phyloP scores from a whole-genome alignment of 2,113 vertebrate genomes.

The Tauraco erythrolophus region DNA sequence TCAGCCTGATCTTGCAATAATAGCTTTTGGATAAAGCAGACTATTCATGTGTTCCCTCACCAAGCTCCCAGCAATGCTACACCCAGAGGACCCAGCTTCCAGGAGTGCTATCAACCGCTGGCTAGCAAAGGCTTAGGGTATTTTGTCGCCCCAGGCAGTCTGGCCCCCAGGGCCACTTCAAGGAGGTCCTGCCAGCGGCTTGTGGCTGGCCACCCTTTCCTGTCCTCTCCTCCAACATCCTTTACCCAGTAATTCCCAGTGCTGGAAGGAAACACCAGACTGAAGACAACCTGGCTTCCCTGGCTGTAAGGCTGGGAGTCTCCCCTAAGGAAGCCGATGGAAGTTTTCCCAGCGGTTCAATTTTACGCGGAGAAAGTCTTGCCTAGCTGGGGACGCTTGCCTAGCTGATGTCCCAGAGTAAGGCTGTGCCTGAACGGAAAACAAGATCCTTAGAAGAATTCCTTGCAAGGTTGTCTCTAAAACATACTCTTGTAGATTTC shows the following conservation, averaged over 20 bases:
- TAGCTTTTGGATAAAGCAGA: neutral
- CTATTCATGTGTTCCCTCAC: neutral
- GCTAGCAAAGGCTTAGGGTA: fast-evolving
- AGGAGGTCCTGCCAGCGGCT: neutral
- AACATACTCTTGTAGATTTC: neutral
- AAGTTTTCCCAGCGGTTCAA: neutral
- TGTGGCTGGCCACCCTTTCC: fast-evolving
- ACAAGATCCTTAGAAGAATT: neutral
- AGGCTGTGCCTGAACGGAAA: neutral
- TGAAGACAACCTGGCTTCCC: neutral
- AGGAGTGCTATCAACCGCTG: fast-evolving
- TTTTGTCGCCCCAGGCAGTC: neutral
- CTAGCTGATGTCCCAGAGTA: fast-evolving
- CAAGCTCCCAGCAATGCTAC: fast-evolving
- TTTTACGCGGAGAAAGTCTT: neutral
- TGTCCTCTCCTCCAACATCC: neutral
- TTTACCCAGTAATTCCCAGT: neutral
- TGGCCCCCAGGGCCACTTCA: fast-evolving
- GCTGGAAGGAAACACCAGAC: neutral
- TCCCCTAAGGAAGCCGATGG: neutral
- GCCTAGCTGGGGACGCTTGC: neutral
- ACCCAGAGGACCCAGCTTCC: neutral
- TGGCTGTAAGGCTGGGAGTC: neutral
- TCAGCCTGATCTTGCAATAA: neutral
- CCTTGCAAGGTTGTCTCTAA: neutral